Evolutionary conservation across 2,113 vertebrate genomes (phyloP), one percentile per base, ranked within the genome.

Genomic region (Percopsis transmontana): DNA sequence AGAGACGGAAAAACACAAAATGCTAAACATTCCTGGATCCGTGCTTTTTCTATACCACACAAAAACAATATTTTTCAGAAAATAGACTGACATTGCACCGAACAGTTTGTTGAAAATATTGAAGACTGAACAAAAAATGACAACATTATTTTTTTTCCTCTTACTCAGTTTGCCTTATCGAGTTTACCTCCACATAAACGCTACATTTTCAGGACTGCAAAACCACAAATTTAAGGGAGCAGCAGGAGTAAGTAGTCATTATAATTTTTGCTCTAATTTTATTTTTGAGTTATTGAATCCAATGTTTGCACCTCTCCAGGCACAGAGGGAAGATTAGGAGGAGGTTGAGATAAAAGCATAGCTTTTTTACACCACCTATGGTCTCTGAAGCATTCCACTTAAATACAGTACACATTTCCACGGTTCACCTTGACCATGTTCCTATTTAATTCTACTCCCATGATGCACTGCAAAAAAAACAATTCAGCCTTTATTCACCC

Each of bases 61-160:
- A 76, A 68, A 80, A 81, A 84, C 59, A 73, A 72, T 56, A 68
- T 75, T 77, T 75, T 62, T 53, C 9, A 56, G 64, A 44, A 68
- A 75, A 80, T 74, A 67, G 24, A 71, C 20, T 38, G 2, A 68
- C 53, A 65, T 47, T 62, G 63, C 53, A 58, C 65, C 67, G n/a
- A 62, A 71, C 74, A 79, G 66, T 82, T 81, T 75, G 74, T 81
- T 69, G 73, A 74, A 81, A 76, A 76, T 70, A 66, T 64, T 27
- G 58, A 77, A 71, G 44, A 66, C 44, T 21, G 60, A 76, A 69
- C 67, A 66, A 70, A 55, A 63, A 80, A 66, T 75, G 56, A 79
- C 64, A 66, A 60, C 47, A 71, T 51, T 55, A 57, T 71, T 68
- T 62, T 55, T 33, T 58, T 18, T 33, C 21, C 21, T 59, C 52